A percentile compares a stretch with the other conserved stretches of the same genome.
Conservation (phyloP, 2,113 vertebrate genomes). For the Puffinus mauretanicus region DNA sequence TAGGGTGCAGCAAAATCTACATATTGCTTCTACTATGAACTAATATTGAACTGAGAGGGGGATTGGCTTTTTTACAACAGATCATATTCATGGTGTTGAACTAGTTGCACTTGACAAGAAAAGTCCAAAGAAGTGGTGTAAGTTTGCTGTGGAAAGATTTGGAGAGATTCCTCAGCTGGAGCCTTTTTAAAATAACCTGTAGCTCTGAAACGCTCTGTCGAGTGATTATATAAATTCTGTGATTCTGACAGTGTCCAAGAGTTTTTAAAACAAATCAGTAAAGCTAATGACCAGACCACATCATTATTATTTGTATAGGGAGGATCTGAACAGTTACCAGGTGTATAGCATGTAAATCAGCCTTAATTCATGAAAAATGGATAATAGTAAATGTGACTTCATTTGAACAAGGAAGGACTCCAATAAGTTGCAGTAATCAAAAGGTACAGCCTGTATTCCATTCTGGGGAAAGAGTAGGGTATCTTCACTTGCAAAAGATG, state of each 20-base stretch:
- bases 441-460: neutral
- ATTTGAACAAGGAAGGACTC: neutral
- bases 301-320: neutral
- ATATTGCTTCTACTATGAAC: neutral
- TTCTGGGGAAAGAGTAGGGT: neutral
- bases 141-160: neutral
- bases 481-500: neutral
- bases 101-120: neutral
- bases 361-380: neutral
- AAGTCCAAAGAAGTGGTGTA: neutral
- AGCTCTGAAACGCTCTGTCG: neutral
- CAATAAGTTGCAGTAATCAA: neutral
- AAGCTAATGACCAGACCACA: neutral
- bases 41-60: neutral
- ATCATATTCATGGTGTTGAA: neutral
- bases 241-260: neutral
- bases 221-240: neutral
- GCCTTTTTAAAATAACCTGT: neutral
- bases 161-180: neutral
- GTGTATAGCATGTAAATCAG: neutral
- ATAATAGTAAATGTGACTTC: neutral
- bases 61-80: neutral
- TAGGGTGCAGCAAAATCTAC: neutral
- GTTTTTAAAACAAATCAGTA: neutral
- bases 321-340: neutral